phyloP scores from a whole-genome alignment of 2,888 invertebrate species.

The Acleris laterana region DNA sequence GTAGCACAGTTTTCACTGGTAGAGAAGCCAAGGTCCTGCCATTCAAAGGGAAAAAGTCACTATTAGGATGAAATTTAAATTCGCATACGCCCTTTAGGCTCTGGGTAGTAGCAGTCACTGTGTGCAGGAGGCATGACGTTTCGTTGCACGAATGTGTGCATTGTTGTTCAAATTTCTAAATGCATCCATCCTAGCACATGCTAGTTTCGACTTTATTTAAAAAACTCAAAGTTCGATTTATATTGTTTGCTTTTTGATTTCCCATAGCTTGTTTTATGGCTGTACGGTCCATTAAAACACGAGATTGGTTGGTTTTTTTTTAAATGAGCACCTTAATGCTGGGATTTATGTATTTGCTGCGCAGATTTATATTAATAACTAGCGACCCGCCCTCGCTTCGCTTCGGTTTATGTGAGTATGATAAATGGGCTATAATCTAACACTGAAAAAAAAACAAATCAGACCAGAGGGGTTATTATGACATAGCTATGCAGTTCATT shows the following conservation, averaged over 20 bases:
- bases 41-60: too few species aligned
- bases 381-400: too few species aligned
- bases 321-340: neutral
- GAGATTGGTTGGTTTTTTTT: slow-evolving; percentile 2
- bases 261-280: neutral
- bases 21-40: slow-evolving; percentile 10
- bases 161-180: slow-evolving; percentile 29
- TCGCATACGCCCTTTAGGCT: too few species aligned
- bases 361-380: neutral
- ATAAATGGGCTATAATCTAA: too few species aligned
- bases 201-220: neutral
- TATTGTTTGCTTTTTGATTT: neutral
- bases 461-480: too few species aligned
- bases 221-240: neutral
- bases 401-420: too few species aligned
- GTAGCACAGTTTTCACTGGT: slow-evolving; percentile 14
- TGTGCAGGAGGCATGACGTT: slow-evolving; percentile 24
- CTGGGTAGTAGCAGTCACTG: neutral
- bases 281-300: slow-evolving; percentile 2
- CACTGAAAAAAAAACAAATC: too few species aligned
- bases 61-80: too few species aligned
- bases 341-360: neutral
- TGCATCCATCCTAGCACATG: slow-evolving; percentile 6
- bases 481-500: too few species aligned
- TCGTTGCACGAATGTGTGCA: slow-evolving; percentile 15